Evolutionary conservation across 2,113 vertebrate genomes (phyloP), one percentile per base, ranked within the genome.

Genomic region (Dicerorhinus sumatrensis): DNA sequence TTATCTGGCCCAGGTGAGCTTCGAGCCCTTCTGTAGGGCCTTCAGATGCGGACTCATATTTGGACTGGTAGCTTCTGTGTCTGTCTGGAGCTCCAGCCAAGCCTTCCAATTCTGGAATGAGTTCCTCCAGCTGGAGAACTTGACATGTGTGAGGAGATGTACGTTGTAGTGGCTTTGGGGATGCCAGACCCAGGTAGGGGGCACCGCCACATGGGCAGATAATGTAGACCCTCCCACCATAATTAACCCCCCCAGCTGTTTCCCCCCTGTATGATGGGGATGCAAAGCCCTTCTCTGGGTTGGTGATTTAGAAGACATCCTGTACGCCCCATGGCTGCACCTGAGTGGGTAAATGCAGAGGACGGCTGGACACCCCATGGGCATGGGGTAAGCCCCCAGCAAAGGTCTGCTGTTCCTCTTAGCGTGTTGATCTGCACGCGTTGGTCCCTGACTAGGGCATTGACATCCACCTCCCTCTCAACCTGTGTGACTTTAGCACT

Each of bases 341-440:
- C 42, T 10, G 3, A 12, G 1, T 2, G 29, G 11, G 29, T n/a
- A 20, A 1, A 0, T 5, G 33, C 4, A 0, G 9, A 51, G 10
- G 11, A 36, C 1, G 4, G 17, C 60, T 25, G 48, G 21, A 25
- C 2, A 6, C 13, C 8, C 23, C 6, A 3, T 51, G 51, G 36
- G 23, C 17, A 0, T 7, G 29, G 39, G 31, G 51, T 23, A 4
- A 58, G 63, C 18, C 25, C 36, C 62, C n/a, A 3, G 11, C 14
- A 1, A 33, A 36, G 14, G 39, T 31, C 62, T 62, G 2, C 62
- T 29, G 25, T 29, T 60, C 20, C 20, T 60, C 58, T 23, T 54
- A 54, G 51, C 51, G 12, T 69, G 31, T 13, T 3, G 10, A 5
- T 36, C 1, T 7, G 84, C 23, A 21, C n/a, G 1, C 17, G 51